Evolutionary conservation across 2,113 vertebrate species (phyloP).

Genomic region (Phycodurus eques): DNA sequence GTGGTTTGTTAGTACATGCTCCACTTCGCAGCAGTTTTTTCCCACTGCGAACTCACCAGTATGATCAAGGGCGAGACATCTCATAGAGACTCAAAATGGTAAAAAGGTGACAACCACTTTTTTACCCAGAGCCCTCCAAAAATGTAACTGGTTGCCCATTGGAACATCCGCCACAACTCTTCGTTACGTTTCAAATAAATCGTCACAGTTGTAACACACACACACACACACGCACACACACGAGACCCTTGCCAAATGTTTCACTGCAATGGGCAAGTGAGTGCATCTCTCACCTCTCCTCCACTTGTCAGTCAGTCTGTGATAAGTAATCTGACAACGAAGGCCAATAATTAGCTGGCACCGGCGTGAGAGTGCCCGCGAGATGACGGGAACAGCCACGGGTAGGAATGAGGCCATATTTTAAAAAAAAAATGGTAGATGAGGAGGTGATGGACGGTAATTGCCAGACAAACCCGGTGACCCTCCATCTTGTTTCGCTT

Average conservation of each 20-base stretch:
- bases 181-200: background rate
- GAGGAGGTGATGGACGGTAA: conserved; percentile 20
- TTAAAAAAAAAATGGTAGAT: conserved; percentile 19
- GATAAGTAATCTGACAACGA: conserved; percentile 47
- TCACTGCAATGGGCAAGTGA: conserved; percentile 49
- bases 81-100: no score
- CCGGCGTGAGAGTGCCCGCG: conserved; percentile 30
- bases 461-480: conserved; percentile 59
- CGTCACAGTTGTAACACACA: background rate
- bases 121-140: no score
- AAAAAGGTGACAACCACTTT: no score
- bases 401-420: conserved; percentile 34
- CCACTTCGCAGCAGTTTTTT: no score
- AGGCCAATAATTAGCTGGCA: conserved; percentile 47
- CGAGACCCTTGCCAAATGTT: conserved; percentile 52
- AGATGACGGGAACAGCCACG: conserved; percentile 31
- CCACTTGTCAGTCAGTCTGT: conserved; percentile 14
- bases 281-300: conserved; percentile 48
- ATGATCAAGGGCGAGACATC: no score
- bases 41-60: no score
- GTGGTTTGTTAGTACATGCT: no score
- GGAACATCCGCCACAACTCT: no score
- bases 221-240: conserved; percentile 1
- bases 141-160: no score
- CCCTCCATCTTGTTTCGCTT: conserved; percentile 23